Evolutionary conservation across 2,113 vertebrate species (phyloP).

Genomic region (Serilophus lunatus): DNA sequence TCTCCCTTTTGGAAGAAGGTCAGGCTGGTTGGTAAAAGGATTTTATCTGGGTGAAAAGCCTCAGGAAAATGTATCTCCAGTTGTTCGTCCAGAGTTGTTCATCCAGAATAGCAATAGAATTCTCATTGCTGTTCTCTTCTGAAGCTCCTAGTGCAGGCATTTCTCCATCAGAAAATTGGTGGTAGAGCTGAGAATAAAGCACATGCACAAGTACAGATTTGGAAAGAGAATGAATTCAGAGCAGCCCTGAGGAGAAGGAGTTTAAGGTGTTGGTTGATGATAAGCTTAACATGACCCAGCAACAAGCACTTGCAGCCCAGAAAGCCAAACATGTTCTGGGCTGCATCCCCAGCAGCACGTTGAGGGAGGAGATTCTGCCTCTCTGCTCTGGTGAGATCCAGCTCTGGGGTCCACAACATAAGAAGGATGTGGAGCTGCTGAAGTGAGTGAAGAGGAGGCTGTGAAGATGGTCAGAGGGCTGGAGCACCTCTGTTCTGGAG

Average conservation of each 20-base stretch:
- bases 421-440: background rate
- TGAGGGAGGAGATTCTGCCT: background rate
- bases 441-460: background rate
- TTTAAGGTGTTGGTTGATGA: background rate
- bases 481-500: background rate
- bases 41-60: background rate
- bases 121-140: background rate
- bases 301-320: background rate
- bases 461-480: background rate
- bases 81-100: background rate
- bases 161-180: background rate
- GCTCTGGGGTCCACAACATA: background rate
- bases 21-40: background rate
- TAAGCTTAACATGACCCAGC: background rate
- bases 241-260: background rate
- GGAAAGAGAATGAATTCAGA: background rate
- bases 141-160: background rate
- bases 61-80: background rate
- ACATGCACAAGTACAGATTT: background rate
- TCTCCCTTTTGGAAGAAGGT: background rate
- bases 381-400: background rate
- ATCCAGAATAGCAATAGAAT: too few species aligned
- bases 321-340: background rate
- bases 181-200: background rate
- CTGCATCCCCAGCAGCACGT: background rate